phyloP scores from a whole-genome alignment of 2,797 vertebrate genomes.

The Megalops cyprinoides region DNA sequence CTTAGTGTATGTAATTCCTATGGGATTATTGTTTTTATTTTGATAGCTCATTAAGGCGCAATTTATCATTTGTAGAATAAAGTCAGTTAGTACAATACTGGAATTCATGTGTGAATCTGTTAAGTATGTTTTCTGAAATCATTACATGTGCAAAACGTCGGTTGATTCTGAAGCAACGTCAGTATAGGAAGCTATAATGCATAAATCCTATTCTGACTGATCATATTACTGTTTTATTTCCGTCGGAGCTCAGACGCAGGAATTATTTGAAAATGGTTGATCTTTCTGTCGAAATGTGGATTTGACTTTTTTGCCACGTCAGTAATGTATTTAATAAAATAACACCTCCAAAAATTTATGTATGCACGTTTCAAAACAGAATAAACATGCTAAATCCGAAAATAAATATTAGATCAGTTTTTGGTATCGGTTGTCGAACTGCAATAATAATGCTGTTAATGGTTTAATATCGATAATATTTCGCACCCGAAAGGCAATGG shows the following conservation, averaged over 20 bases:
- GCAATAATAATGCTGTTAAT: background rate
- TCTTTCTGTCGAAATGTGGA: slow-evolving; percentile 28
- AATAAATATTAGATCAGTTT: background rate
- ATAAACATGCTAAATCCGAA: background rate
- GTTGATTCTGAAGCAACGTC: background rate
- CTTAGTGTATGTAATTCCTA: slow-evolving; percentile 69
- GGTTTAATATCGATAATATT: too few relatives aligned
- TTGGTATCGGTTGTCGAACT: background rate
- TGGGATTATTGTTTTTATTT: slow-evolving; percentile 69
- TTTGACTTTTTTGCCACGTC: slow-evolving; percentile 46
- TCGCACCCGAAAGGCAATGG: too few relatives aligned
- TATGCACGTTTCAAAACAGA: background rate
- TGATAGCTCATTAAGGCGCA: slow-evolving; percentile 65
- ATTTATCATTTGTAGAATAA: slow-evolving; percentile 74
- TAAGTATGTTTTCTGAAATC: slow-evolving; percentile 14
- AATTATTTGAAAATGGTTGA: slow-evolving; percentile 7
- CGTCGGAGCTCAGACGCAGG: background rate
- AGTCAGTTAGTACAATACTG: slow-evolving; percentile 51
- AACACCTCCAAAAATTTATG: background rate
- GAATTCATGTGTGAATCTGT: slow-evolving; percentile 38
- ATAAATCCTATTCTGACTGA: background rate
- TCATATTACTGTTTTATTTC: background rate
- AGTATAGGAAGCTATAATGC: background rate
- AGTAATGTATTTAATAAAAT: slow-evolving; percentile 36
- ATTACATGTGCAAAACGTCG: background rate